A percentile compares a stretch with the other conserved stretches of the same genome.
Conservation (phyloP, 2,888 invertebrate genomes). For the Cryptus armator region DNA sequence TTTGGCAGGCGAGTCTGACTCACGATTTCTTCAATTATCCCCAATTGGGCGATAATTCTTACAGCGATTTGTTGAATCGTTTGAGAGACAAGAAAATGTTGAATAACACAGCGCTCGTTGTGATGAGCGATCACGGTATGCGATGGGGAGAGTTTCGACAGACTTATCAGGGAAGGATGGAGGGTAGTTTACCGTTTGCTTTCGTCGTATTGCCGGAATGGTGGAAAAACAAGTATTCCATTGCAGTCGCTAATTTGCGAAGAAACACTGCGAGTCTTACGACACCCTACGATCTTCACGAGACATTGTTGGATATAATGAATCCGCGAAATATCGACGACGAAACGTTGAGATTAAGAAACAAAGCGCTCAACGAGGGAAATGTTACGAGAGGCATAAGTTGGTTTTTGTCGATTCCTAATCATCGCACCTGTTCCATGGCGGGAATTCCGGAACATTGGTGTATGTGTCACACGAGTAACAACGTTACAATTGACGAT, state of each 20-base stretch:
- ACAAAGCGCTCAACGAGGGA: conserved; percentile 78
- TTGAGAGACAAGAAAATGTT: conserved; percentile 86
- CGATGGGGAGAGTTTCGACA: conserved; percentile 93
- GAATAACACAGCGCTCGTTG: conserved; percentile 89
- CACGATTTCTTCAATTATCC: conserved; percentile 95
- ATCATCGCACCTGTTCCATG: conserved; percentile 90
- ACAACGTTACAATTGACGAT: conserved; percentile 87
- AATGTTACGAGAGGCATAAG: conserved; percentile 88
- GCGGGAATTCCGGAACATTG: conserved; percentile 94
- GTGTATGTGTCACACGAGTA: conserved; percentile 94
- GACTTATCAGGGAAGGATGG: conserved; percentile 94
- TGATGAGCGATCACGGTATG: conserved; percentile 96
- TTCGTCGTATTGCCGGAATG: conserved; percentile 91
- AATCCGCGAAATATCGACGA: conserved; percentile 86
- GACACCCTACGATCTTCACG: conserved; percentile 94
- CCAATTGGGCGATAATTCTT: conserved; percentile 89
- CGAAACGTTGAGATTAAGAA: conserved; percentile 83
- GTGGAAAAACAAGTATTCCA: conserved; percentile 88
- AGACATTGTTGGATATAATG: conserved; percentile 91
- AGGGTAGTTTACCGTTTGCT: conserved; percentile 94
- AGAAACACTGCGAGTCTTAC: conserved; percentile 90
- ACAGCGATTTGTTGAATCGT: conserved; percentile 87
- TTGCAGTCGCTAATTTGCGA: conserved; percentile 88
- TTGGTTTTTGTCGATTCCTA: conserved; percentile 91
- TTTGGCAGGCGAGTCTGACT: conserved; percentile 93